A percentile compares a stretch with the other conserved stretches of the same genome.
These are phyloP conservation scores for Enteromius viviparus DNA, from an alignment of 2,797 vertebrate species.

Conservation along the genomic window DNA sequence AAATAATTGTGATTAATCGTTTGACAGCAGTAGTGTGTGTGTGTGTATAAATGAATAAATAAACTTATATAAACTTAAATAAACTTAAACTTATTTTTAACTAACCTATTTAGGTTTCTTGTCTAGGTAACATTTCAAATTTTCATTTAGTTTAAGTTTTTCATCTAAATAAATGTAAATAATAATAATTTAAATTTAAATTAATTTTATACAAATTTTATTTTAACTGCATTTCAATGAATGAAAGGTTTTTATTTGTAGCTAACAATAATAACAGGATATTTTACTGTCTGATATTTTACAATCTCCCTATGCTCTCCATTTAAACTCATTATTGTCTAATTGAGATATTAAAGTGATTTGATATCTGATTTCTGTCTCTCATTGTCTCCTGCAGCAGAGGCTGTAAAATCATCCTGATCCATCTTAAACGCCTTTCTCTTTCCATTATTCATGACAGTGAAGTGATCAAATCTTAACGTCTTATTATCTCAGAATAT, in stretches of 20 bases:
- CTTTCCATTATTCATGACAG: constrained; percentile 6
- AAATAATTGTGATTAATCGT: too few species aligned
- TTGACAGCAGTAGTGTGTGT: too few species aligned
- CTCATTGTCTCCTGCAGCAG: neutral
- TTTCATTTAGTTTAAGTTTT: neutral
- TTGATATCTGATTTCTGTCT: neutral
- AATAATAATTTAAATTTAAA: too few species aligned
- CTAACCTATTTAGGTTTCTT: neutral
- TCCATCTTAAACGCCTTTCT: neutral
- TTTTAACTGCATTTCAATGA: neutral
- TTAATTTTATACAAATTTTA: neutral
- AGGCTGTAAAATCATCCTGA: neutral
- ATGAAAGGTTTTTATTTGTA: neutral
- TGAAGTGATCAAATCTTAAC: constrained; percentile 12
- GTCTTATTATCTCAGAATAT: constrained; percentile 19
- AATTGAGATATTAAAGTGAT: neutral
- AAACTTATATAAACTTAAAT: too few species aligned
- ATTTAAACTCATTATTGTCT: neutral
- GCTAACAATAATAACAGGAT: neutral
- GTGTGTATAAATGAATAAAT: too few species aligned
- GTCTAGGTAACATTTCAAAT: neutral
- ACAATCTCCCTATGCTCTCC: neutral
- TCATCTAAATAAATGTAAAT: too few species aligned
- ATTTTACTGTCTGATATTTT: neutral
- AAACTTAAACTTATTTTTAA: neutral